phyloP scores from a whole-genome alignment of 2,888 invertebrate genomes.

The Ligdia adustata region DNA sequence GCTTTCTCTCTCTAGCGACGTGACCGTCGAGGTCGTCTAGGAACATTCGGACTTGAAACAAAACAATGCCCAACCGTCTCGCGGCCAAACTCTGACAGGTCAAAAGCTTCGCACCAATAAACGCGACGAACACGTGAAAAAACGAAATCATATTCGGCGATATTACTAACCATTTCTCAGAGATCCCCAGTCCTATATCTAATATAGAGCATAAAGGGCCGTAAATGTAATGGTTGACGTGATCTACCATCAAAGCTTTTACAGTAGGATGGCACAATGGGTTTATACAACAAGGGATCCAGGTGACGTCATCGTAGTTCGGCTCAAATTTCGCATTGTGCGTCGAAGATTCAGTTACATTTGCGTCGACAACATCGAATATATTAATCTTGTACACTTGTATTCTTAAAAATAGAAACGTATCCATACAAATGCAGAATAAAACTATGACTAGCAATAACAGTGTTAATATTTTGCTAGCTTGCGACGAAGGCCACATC shows the following conservation, averaged over 20 bases:
- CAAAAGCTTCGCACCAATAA: conserved; percentile 89
- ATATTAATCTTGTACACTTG: conserved; percentile 86
- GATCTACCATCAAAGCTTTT: conserved; percentile 92
- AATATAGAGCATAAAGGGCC: conserved; percentile 90
- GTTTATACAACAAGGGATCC: conserved; percentile 88
- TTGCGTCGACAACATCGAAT: conserved; percentile 51
- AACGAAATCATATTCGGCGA: conserved; percentile 94
- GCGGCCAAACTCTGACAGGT: conserved; percentile 88
- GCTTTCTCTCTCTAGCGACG: conserved; percentile 90
- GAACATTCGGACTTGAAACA: conserved; percentile 92
- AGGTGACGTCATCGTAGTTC: conserved; percentile 80
- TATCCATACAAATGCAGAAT: conserved; percentile 90
- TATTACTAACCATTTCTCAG: conserved; percentile 83
- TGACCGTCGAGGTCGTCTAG: conserved; percentile 94
- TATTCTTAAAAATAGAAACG: conserved; percentile 87
- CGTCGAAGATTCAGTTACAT: conserved; percentile 56
- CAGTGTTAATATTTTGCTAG: conserved; percentile 87
- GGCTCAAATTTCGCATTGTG: conserved; percentile 42
- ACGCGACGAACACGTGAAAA: conserved; percentile 90
- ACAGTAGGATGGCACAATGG: conserved; percentile 92
- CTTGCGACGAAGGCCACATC: conserved; percentile 89
- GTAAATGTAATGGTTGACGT: conserved; percentile 92
- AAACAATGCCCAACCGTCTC: conserved; percentile 88
- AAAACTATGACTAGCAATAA: conserved; percentile 83
- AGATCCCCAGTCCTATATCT: conserved; percentile 87